Conservation (phyloP, 2,113 vertebrate genomes). For the Shinisaurus crocodilurus region DNA sequence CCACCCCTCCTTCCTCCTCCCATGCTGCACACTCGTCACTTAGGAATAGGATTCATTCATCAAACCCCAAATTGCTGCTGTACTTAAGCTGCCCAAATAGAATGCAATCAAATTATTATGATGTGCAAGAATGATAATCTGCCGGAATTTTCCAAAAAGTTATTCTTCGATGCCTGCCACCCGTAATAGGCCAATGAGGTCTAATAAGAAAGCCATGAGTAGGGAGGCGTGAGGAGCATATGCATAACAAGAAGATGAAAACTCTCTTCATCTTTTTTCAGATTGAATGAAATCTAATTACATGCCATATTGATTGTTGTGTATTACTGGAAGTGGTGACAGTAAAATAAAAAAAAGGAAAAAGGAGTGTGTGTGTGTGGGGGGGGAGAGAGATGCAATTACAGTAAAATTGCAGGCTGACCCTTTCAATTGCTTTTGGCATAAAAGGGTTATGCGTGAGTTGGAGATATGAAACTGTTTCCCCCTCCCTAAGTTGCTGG, state of each 20-base stretch:
- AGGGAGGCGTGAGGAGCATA: conserved; percentile 35
- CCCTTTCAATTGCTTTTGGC: conserved; percentile 76
- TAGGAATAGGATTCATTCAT: conserved; percentile 49
- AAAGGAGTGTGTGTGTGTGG: no score
- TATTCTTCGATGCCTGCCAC: fast-evolving
- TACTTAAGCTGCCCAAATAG: conserved; percentile 60
- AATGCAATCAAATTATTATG: conserved; percentile 52
- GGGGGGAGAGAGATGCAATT: conserved; percentile 71
- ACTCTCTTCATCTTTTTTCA: conserved; percentile 53
- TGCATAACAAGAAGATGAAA: conserved; percentile 58
- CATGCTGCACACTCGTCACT: conserved; percentile 25
- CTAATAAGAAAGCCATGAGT: conserved; percentile 20
- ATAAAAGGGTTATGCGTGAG: conserved; percentile 47
- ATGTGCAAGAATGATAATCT: conserved; percentile 40
- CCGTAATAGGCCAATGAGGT: conserved; percentile 40
- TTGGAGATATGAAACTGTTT: conserved; percentile 37
- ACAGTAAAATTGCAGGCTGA: conserved; percentile 74
- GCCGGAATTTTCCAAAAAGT: conserved; percentile 24
- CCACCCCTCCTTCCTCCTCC: conserved; percentile 30
- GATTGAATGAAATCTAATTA: conserved; percentile 78
- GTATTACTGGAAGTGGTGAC: conserved; percentile 70
- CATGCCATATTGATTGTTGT: conserved; percentile 69
- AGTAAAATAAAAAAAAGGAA: conserved; percentile 65
- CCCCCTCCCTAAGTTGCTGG: background rate
- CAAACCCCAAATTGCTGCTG: conserved; percentile 19